Base-by-base conservation (phyloP, 2,113 vertebrate species). In the Manacus vitellinus region DNA sequence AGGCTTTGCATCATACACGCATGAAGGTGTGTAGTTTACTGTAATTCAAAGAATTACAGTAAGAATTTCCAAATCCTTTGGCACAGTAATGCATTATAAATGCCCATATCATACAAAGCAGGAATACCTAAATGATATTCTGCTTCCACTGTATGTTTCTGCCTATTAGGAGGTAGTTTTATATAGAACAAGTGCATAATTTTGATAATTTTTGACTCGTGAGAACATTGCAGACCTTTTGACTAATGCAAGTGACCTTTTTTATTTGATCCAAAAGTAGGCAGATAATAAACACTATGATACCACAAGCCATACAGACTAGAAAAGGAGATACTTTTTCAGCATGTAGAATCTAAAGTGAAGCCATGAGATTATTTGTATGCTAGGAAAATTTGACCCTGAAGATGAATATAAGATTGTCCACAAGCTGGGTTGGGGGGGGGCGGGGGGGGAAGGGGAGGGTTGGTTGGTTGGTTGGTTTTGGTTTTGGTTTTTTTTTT, bases 1-100 rank as follows among this genome's bases (percentile, higher is more conserved):
- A 61, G 19, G 39, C 27, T 72, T 91, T 85, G 39, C 3, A 65
- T 14, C 37, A 43, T 22, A 37, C 31, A 74, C 7, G 78, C 6
- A 27, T 25, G 33, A 79, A 63, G 18, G 49, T 77, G 12, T 70
- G 44, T 54, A 6, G 61, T 93, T 85, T 85, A 92, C 71, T 83
- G 21, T 79, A 91, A 71, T 83, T 80, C 65, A 51, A 83, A 76
- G n/a, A 88, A 90, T 77, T 93, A 77, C 33, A 88, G 56, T 83
- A 77, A 67, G 72, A 84, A 71, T 94, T 93, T 89, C 47, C 63
- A 85, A 86, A 27, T 87, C 11, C 71, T 92, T 94, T 88, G 72
- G 22, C 44, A 44, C 0, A 0, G 19, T 14, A 67, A 30, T 18
- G 3, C 46, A 63, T 6, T 77, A 47, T 80, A 71, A 90, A 10